phyloP scores from a whole-genome alignment of 2,888 invertebrate species.

The Formica aserva region DNA sequence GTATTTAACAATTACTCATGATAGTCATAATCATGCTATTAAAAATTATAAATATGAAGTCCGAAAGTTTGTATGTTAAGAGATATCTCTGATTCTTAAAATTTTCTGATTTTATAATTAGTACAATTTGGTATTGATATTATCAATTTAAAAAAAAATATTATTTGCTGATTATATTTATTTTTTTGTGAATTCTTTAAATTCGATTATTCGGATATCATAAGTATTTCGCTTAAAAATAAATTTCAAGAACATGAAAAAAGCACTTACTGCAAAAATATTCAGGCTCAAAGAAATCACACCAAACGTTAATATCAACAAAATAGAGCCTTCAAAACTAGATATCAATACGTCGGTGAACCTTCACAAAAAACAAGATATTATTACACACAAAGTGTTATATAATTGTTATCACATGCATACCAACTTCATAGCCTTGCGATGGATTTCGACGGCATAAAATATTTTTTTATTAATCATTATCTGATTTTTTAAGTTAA shows the following conservation, averaged over 20 bases:
- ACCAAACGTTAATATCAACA: background rate
- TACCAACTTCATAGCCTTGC: background rate
- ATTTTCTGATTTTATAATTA: no score
- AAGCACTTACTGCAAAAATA: conserved; percentile 6
- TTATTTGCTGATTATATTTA: no score
- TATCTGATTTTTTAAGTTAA: background rate
- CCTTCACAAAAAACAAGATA: background rate
- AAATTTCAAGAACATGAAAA: background rate
- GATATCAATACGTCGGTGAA: background rate
- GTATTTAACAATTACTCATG: no score
- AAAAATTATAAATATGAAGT: no score
- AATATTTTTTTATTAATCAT: background rate
- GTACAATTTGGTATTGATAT: no score
- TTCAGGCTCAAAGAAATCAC: conserved; percentile 11
- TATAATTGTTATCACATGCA: background rate
- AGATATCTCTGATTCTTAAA: no score
- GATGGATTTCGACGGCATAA: conserved; percentile 22
- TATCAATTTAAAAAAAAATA: no score
- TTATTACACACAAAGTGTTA: background rate
- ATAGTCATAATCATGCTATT: no score
- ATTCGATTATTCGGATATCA: background rate
- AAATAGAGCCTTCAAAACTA: background rate
- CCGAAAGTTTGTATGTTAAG: no score
- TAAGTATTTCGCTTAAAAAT: background rate
- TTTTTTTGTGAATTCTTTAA: background rate